These are phyloP conservation scores for Etheostoma cragini DNA, from an alignment of 2,113 vertebrate genomes.

Conservation along the genomic window DNA sequence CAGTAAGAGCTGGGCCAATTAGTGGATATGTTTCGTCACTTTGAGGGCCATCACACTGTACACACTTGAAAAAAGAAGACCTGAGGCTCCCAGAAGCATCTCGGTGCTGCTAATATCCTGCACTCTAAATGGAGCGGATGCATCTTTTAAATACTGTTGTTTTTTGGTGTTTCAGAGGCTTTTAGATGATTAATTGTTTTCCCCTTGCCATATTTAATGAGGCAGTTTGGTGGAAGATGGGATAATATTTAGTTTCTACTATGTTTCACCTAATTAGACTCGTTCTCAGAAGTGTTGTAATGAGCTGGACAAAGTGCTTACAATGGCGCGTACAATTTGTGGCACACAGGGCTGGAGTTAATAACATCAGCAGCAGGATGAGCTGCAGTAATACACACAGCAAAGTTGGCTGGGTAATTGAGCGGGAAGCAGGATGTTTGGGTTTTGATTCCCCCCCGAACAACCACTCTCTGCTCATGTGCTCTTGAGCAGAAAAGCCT, in stretches of 20 bases:
- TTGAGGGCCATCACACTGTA: constrained; percentile 21
- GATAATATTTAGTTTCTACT: not conserved
- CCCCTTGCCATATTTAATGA: not conserved
- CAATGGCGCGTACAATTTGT: not conserved
- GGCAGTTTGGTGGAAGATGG: not conserved
- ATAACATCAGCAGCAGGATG: not conserved
- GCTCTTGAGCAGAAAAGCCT: not conserved
- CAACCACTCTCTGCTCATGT: not conserved
- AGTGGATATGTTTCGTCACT: constrained; percentile 40
- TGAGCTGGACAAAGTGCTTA: constrained; percentile 13
- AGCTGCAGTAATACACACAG: not conserved
- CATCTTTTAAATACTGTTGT: not conserved
- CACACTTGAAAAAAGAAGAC: constrained; percentile 19
- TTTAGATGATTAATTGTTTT: constrained; percentile 4
- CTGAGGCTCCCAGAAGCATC: not conserved
- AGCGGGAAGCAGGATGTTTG: not conserved
- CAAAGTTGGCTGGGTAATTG: not conserved
- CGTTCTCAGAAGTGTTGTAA: constrained; percentile 16
- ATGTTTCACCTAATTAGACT: constrained; percentile 32
- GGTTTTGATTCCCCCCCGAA: not conserved
- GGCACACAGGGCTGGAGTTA: not conserved
- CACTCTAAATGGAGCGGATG: constrained; percentile 10
- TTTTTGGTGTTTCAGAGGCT: constrained; percentile 9
- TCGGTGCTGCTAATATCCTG: not conserved
- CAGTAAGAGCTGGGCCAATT: constrained; percentile 53